Base-by-base conservation (phyloP, 2,113 vertebrate species). In the Conger conger region DNA sequence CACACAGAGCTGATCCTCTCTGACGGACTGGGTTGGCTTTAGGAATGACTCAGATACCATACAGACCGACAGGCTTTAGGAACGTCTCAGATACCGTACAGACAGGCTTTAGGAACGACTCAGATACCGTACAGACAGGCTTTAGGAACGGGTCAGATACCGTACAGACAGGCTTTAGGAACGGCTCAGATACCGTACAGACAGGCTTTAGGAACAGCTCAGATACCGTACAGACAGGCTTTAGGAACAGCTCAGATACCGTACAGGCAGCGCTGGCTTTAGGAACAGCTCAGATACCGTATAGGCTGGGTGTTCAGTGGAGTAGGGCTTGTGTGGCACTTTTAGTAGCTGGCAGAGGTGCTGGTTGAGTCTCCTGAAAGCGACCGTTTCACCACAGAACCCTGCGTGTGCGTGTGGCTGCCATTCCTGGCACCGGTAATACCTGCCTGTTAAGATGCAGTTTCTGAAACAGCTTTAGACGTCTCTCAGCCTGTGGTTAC, bases 1-100 rank as follows among this genome's bases (percentile, higher is more conserved):
- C 76, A 83, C 86, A 85, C 82, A 33, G 45, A 68, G 87, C 84
- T 88, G 88, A 92, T 88, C 60, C 54, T 57, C 63, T 86, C 35
- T 89, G 85, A 90, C 86, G 84, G 79, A 88, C 88, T 30, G 54
- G 45, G 73, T 45, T 87, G 80, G 82, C 40, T 85, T 83, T 37
- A 84, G 54, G 82, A 82, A 80, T 35, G 76, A 81, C 82, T 85
- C 73, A 79, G 84, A 78, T 40, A 76, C 60, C 76, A 3, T 20
- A 68, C 84, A n/a, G 60, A 86, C 68, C n/a, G n/a, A n/a, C n/a
- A n/a, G 80, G 82, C 40, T 85, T 83, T 37, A 84, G 54, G 82
- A 82, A 80, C 35, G 76, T 81, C 82, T 85, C 73, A 79, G 84
- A 78, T 40, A 76, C 60, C 76, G 5, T 20, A 68, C 84, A n/a